Percentiles rank a stretch among this genome's conserved stretches.
Evolutionary conservation across 1,140 invertebrate genomes (phyloP).

Genomic region (Nephila pilipes): DNA sequence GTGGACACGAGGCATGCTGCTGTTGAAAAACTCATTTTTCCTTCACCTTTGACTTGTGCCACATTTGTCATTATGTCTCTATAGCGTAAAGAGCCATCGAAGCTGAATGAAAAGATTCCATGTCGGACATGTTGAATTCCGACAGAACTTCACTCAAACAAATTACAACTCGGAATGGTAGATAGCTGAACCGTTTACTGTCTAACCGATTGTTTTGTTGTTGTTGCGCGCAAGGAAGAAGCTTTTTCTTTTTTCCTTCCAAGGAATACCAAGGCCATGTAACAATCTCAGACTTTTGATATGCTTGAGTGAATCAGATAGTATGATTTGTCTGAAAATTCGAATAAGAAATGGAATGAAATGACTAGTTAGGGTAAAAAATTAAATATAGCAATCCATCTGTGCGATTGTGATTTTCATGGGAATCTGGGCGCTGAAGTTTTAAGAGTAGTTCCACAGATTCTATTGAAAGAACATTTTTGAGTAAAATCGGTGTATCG

Average conservation of each 20-base stretch:
- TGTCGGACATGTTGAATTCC: not conserved
- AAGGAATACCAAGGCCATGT: not conserved
- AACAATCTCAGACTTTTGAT: not conserved
- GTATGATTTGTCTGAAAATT: not conserved
- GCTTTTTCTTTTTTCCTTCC: not conserved
- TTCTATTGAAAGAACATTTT: no score
- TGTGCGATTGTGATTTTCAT: no score
- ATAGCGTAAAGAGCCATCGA: not conserved
- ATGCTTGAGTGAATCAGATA: not conserved
- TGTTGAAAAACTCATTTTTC: not conserved
- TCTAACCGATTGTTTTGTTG: not conserved
- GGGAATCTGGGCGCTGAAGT: no score
- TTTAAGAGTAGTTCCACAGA: no score
- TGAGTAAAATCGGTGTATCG: no score
- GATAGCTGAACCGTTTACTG: slow-evolving; percentile 7
- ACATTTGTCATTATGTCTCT: not conserved
- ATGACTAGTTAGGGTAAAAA: no score
- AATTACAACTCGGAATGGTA: not conserved
- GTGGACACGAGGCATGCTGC: not conserved
- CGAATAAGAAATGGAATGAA: no score
- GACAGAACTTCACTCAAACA: not conserved
- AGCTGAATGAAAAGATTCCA: not conserved
- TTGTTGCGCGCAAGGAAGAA: not conserved
- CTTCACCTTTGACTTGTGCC: not conserved
- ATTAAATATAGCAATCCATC: no score